phyloP scores from a whole-genome alignment of 2,797 vertebrate species.

The Parambassis ranga region DNA sequence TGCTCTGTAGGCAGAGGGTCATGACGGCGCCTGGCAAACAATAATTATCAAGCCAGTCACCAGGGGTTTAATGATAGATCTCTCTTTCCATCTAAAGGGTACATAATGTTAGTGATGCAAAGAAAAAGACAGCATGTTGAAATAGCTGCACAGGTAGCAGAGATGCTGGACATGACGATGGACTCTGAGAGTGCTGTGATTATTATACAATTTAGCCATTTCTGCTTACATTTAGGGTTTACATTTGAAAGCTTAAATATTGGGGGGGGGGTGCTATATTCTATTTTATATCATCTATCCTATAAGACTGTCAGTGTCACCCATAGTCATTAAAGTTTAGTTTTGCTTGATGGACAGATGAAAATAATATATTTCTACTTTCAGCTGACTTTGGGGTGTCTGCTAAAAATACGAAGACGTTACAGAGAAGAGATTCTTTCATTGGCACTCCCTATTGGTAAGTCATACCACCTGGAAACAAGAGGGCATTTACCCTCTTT shows the following conservation, averaged over 20 bases:
- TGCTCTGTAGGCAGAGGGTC: constrained; percentile 68
- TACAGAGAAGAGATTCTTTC: constrained; percentile 98
- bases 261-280: too few species aligned
- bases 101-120: constrained; percentile 13
- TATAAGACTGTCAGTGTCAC: too few species aligned
- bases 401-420: constrained; percentile 97
- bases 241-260: constrained; percentile 1
- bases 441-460: constrained; percentile 99
- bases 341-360: constrained; percentile 9
- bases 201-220: not conserved
- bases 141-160: constrained; percentile 24
- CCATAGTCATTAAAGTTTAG: not conserved
- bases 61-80: constrained; percentile 53
- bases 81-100: constrained; percentile 32
- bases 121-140: constrained; percentile 2
- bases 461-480: constrained; percentile 66
- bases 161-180: not conserved
- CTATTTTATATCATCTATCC: not conserved
- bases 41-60: constrained; percentile 61
- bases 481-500: constrained; percentile 28
- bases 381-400: constrained; percentile 99
- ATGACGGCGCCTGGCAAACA: constrained; percentile 47
- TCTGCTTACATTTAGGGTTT: not conserved
- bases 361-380: constrained; percentile 59
- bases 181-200: not conserved